Conservation (phyloP, 1,140 invertebrate genomes). For the Delia radicum region DNA sequence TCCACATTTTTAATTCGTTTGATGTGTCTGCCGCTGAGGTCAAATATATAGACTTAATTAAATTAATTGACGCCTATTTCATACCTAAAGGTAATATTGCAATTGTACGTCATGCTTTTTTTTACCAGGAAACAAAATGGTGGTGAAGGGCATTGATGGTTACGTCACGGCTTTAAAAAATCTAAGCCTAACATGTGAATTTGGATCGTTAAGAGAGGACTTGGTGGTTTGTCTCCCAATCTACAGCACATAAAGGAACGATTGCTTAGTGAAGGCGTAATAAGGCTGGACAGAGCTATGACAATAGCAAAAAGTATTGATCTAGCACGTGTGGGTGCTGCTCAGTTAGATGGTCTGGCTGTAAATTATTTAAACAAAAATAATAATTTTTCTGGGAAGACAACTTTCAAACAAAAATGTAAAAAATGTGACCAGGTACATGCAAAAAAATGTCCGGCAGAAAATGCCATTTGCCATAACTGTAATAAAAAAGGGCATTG, state of each 20-base stretch:
- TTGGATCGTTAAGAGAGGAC: not conserved
- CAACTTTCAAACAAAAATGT: not conserved
- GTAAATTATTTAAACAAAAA: not conserved
- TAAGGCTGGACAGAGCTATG: not conserved
- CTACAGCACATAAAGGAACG: not conserved
- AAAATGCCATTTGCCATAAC: not conserved
- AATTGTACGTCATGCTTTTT: conserved; percentile 37
- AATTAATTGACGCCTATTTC: conserved; percentile 26
- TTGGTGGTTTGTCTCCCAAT: not conserved
- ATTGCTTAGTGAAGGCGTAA: not conserved
- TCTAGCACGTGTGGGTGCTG: not conserved
- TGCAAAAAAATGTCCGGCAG: not conserved
- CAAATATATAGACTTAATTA: not conserved
- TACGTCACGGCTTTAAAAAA: not conserved
- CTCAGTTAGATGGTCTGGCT: not conserved
- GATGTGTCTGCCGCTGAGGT: not conserved
- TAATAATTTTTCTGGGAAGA: not conserved
- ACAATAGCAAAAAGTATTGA: not conserved
- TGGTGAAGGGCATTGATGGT: not conserved
- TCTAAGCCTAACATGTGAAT: not conserved
- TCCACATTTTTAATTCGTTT: conserved; percentile 16
- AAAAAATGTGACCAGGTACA: not conserved
- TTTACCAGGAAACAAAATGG: conserved; percentile 24
- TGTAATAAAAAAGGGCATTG: not conserved
- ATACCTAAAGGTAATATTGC: conserved; percentile 36